These are phyloP conservation scores for Enteromius thamalakanensis DNA, from an alignment of 2,797 vertebrate species.

Conservation along the genomic window DNA sequence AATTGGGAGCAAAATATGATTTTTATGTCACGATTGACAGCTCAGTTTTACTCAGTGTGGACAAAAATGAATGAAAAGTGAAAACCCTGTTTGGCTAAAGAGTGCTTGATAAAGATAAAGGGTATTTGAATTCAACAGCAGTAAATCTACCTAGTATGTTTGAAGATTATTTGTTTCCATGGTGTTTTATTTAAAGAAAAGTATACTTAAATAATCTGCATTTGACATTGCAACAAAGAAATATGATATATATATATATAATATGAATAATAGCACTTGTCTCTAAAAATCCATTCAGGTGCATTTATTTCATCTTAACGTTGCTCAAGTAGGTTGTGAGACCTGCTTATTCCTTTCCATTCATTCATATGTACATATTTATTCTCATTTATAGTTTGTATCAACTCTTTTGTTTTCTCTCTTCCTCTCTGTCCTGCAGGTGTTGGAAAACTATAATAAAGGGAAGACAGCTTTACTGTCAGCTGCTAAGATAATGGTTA, in stretches of 20 bases:
- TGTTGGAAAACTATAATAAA: slow-evolving; percentile 99
- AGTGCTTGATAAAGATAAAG: neutral
- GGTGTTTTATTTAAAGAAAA: neutral
- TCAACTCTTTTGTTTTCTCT: neutral
- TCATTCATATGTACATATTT: slow-evolving; percentile 2
- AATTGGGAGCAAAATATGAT: neutral
- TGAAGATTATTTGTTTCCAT: neutral
- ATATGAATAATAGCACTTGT: neutral
- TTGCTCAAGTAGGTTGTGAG: slow-evolving; percentile 9
- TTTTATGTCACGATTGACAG: neutral
- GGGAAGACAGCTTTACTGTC: slow-evolving; percentile 97
- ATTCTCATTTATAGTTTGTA: neutral
- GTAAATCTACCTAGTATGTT: neutral
- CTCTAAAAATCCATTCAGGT: neutral
- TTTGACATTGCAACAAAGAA: neutral
- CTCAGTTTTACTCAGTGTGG: neutral
- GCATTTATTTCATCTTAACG: neutral
- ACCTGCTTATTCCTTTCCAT: slow-evolving; percentile 6
- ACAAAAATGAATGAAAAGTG: neutral
- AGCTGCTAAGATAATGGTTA: slow-evolving; percentile 99
- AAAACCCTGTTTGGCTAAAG: neutral
- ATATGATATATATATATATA: neutral
- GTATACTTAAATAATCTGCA: neutral
- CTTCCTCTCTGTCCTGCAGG: slow-evolving; percentile 71
- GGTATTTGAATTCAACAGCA: neutral